Base-by-base conservation (phyloP, 2,797 vertebrate genomes). In the Hypotaenidia philippensis region DNA sequence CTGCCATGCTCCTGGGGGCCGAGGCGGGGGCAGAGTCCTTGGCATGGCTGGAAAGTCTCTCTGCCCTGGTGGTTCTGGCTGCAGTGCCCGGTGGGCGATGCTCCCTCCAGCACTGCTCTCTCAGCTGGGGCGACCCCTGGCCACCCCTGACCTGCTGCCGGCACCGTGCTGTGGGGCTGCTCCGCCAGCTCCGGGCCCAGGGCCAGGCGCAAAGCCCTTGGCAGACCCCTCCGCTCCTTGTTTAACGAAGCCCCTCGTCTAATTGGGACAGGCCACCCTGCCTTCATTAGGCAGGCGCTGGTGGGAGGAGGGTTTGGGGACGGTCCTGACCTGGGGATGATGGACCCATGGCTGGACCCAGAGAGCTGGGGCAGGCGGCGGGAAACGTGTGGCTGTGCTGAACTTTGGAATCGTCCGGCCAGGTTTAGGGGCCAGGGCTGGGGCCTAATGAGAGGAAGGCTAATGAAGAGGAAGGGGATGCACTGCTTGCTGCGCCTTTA, bases 221-320 rank as follows among this genome's bases (percentile, higher is more conserved):
- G 94, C 97, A 96, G 90, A 75, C 75, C 88, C 90, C 55, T 63
- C 68, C 3, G 5, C 92, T 94, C 95, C 88, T 85, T 87, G 74
- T 70, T 92, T 94, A 97, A 94, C 76, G 93, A 91, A 96, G 86
- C 75, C 87, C 93, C 90, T 91, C 55, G 87, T 90, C 91, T 97
- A 97, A 96, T 84, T 96, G 91, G 96, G 94, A 80, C 95, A 96
- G 83, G 87, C 91, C 11, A 47, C 78, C 96, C 52, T 94, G 95
- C 72, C 78, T 96, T 94, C 83, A 60, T 94, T 97, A 93, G 94
- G 84, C 27, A 4, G 90, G 89, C 78, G 80, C 83, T 23, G 60
- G 68, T 2, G 7, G 91, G 94, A 94, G 93, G 93, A 83, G 83
- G 79, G 32, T 41, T 86, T 65, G 10, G 38, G 68, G 49, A 74